Conservation (phyloP, 2,797 vertebrate genomes). For the Scolopax bukidnonensis region DNA sequence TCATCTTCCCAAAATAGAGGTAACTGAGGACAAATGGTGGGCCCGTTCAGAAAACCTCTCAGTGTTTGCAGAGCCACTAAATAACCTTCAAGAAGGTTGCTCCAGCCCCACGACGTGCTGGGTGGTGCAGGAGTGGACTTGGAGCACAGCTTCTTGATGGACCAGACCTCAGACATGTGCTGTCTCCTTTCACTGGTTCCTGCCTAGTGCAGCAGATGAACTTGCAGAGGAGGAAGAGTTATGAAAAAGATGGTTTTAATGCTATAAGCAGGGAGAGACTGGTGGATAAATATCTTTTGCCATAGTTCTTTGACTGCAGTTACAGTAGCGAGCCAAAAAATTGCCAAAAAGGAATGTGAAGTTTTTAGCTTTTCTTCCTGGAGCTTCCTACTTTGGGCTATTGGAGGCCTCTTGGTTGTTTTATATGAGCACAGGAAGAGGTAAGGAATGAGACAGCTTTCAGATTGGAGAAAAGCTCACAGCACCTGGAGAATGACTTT, state of each 20-base stretch:
- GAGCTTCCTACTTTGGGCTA: neutral
- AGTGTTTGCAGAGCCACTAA: neutral
- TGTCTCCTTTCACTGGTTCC: neutral
- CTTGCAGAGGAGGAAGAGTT: neutral
- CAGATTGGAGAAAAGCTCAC: neutral
- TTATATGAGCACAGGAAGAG: neutral
- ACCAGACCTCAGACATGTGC: neutral
- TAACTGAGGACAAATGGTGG: neutral
- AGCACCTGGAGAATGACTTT: neutral
- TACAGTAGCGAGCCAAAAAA: neutral
- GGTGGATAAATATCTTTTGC: neutral
- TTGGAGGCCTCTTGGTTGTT: neutral
- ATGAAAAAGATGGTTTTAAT: neutral
- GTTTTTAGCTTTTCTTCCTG: neutral
- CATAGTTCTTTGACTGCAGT: neutral
- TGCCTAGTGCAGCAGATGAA: neutral
- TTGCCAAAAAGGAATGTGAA: neutral
- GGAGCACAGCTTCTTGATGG: neutral
- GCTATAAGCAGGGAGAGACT: neutral
- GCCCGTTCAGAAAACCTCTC: neutral
- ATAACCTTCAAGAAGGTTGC: neutral
- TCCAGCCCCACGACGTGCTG: neutral
- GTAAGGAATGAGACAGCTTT: neutral
- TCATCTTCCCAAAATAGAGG: neutral
- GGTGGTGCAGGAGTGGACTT: neutral